phyloP scores from a whole-genome alignment of 2,797 vertebrate genomes.

The Coreius guichenoti region DNA sequence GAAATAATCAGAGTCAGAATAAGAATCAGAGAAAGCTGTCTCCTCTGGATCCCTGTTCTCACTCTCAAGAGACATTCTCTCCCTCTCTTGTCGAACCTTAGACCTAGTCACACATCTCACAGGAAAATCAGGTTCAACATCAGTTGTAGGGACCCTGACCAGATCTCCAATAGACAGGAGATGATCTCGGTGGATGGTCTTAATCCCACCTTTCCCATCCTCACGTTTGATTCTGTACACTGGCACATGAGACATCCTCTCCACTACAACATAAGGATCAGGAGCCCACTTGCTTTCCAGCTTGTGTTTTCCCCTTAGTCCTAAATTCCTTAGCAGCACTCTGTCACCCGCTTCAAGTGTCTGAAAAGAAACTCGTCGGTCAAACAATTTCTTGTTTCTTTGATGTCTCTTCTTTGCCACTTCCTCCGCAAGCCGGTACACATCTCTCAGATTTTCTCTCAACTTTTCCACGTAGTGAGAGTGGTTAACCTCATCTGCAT shows the following conservation, averaged over 20 bases:
- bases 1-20: no score
- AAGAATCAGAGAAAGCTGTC: no score
- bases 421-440: not conserved
- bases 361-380: not conserved
- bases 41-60: no score
- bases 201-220: not conserved
- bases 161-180: constrained; percentile 1
- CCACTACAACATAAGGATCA: not conserved
- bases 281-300: not conserved
- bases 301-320: constrained; percentile 1
- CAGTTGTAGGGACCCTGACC: not conserved
- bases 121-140: no score
- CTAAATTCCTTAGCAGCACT: not conserved
- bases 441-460: not conserved
- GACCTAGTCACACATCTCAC: no score
- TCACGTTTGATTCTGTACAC: constrained; percentile 2
- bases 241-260: constrained; percentile 3
- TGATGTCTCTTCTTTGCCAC: not conserved
- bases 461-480: not conserved
- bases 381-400: not conserved
- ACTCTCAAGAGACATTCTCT: no score
- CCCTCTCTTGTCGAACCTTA: no score
- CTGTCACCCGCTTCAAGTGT: not conserved
- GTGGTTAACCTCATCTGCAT: not conserved
- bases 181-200: not conserved